These are phyloP conservation scores for Perccottus glenii DNA, from an alignment of 2,113 vertebrate genomes.

Conservation along the genomic window DNA sequence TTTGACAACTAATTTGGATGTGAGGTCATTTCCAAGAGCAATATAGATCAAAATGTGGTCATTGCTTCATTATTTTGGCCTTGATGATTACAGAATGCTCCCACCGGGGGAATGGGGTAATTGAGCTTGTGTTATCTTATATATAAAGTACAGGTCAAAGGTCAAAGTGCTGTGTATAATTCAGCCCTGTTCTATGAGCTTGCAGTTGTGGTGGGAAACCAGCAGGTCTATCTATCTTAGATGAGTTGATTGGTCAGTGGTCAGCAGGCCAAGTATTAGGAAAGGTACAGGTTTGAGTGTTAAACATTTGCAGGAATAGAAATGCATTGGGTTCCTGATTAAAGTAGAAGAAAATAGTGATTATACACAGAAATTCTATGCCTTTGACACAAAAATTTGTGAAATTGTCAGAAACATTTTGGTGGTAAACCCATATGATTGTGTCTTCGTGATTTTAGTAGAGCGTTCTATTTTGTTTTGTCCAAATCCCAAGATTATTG, in stretches of 20 bases:
- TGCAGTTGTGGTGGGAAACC: conserved; percentile 17
- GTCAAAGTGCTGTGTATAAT: conserved; percentile 32
- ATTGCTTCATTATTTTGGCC: conserved; percentile 13
- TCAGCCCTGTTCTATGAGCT: conserved; percentile 18
- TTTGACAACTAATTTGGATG: conserved; percentile 24
- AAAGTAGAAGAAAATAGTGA: neutral
- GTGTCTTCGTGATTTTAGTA: no score
- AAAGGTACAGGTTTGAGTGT: neutral
- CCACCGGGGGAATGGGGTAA: conserved; percentile 12
- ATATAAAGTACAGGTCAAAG: conserved; percentile 54
- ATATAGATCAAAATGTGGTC: conserved; percentile 17
- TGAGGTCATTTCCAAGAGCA: conserved; percentile 33
- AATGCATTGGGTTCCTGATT: conserved; percentile 2
- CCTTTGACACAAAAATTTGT: neutral
- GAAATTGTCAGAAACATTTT: neutral
- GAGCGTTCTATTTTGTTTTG: neutral
- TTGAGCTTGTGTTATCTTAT: conserved; percentile 42
- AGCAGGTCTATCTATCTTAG: neutral
- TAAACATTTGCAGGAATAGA: neutral
- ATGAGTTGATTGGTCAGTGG: neutral
- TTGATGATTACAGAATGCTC: conserved; percentile 17
- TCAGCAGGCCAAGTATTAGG: conserved; percentile 8
- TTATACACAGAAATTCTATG: no score
- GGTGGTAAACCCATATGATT: neutral
- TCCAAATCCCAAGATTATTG: neutral